Evolutionary conservation across 2,888 invertebrate species (phyloP).

Genomic region (Pemphredon lugubris): DNA sequence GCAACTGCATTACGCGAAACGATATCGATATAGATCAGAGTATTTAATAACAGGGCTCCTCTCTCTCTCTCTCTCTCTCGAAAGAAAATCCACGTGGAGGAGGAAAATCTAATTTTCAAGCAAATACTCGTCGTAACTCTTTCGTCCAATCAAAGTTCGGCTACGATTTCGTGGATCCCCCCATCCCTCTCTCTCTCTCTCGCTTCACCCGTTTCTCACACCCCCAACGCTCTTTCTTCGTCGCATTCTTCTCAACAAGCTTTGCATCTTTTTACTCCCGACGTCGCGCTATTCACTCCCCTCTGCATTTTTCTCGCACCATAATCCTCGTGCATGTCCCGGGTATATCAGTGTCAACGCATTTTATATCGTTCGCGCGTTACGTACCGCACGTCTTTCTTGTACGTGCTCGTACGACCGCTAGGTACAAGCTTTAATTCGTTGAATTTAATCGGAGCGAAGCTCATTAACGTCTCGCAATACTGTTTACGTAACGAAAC

Average conservation of each 20-base stretch:
- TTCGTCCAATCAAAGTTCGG: constrained; percentile 7
- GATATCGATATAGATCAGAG: constrained; percentile 25
- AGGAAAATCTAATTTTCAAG: constrained; percentile 20
- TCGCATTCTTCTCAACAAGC: constrained; percentile 4
- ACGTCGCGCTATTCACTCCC: background rate
- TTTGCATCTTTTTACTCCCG: constrained; percentile 12
- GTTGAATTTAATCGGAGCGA: too few species aligned
- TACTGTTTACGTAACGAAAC: too few species aligned
- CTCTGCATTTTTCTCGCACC: background rate
- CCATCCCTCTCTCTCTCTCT: too few species aligned
- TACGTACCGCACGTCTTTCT: too few species aligned
- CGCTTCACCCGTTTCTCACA: too few species aligned
- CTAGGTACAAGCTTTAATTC: too few species aligned
- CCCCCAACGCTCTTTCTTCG: too few species aligned
- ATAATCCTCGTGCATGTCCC: background rate
- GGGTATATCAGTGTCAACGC: too few species aligned
- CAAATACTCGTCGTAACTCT: constrained; percentile 20
- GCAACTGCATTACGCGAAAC: background rate
- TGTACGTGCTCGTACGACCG: too few species aligned
- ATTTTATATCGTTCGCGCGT: too few species aligned
- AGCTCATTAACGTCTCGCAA: too few species aligned
- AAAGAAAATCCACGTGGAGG: background rate
- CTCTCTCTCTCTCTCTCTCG: too few species aligned
- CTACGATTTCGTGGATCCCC: background rate
- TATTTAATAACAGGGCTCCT: constrained; percentile 28